phyloP scores from a whole-genome alignment of 2,888 invertebrate genomes.

The Tinea trinotella region DNA sequence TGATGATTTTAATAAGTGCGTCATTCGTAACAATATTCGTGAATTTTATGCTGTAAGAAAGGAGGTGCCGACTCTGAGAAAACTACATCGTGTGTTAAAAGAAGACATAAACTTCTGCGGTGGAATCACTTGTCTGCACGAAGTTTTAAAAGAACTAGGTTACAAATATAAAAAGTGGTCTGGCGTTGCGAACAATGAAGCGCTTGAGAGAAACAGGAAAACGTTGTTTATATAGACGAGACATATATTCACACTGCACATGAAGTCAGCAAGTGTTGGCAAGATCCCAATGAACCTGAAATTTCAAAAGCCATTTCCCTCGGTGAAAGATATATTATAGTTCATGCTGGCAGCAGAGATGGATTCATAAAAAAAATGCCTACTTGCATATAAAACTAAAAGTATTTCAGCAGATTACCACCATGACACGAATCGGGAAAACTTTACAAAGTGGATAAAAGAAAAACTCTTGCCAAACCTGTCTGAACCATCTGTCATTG shows the following conservation, averaged over 20 bases:
- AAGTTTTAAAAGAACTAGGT: slow-evolving; percentile 22
- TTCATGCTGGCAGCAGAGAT: no score
- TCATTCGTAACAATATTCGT: background rate
- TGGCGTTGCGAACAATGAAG: no score
- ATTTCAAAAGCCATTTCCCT: slow-evolving; percentile 6
- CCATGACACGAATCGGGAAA: no score
- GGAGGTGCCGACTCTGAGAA: background rate
- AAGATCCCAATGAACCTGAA: slow-evolving; percentile 10
- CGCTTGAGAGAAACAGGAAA: slow-evolving; percentile 4
- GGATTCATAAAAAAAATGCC: slow-evolving; percentile 20
- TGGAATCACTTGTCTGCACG: slow-evolving; percentile 22
- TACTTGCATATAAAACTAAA: no score
- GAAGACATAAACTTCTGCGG: slow-evolving; percentile 22
- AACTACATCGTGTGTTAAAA: slow-evolving; percentile 16
- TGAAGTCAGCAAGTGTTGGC: slow-evolving; percentile 20
- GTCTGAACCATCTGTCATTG: no score
- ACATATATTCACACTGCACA: slow-evolving; percentile 21
- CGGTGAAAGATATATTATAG: slow-evolving; percentile 16
- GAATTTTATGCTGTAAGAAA: background rate
- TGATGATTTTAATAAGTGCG: background rate
- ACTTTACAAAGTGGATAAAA: no score
- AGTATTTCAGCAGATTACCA: no score
- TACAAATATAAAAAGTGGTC: slow-evolving; percentile 22
- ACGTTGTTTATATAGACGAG: slow-evolving; percentile 23
- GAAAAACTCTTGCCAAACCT: no score